Base-by-base conservation (phyloP, 2,797 vertebrate genomes). In the Scolopax bukidnonensis region DNA sequence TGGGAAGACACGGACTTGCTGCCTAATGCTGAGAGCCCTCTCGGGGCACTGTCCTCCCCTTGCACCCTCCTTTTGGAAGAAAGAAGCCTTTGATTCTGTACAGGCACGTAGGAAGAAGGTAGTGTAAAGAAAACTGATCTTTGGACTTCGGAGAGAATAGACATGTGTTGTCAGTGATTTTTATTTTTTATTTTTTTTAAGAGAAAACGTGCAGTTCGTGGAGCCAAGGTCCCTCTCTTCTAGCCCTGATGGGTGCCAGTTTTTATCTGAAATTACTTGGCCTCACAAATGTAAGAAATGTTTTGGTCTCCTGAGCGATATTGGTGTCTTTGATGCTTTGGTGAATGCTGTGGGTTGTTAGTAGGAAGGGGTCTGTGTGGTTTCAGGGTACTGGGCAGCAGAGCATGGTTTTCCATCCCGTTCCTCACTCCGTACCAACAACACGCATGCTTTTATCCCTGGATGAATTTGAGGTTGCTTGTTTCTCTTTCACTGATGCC, bases 381-480 rank as follows among this genome's bases (percentile, higher is more conserved):
- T 59, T 41, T 40, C 0, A 3, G 53, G 28, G 4, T 36, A 0
- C 43, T 19, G 17, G 63, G 63, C 54, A 38, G 74, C 30, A 63
- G 24, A 30, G 8, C 0, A 0, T 15, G 24, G 4, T 4, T 60
- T 32, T 41, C 47, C 38, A 61, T 24, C 48, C 32, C 0, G 0
- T 61, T 63, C 25, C 25, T n/a, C 0, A 0, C 25, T 27, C 32
- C 0, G 3, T 59, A 61, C 57, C 48, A 17, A 1, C 53, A 24
- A 19, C 57, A 19, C 15, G 27, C 2, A 0, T 0, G 32, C 21
- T 3, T 61, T 70, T 87, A 69, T 92, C 89, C 70, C 43, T 2
- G 12, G 51, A 33, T 90, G 4, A 73, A 40, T 0, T 3, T 0
- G 1, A 45, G 40, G 2, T 30, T 30, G 67, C 71, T 91, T 0